Evolutionary conservation across 1,140 invertebrate species (phyloP), one percentile per base, ranked within the genome.

Genomic region (Cydia fagiglandana): DNA sequence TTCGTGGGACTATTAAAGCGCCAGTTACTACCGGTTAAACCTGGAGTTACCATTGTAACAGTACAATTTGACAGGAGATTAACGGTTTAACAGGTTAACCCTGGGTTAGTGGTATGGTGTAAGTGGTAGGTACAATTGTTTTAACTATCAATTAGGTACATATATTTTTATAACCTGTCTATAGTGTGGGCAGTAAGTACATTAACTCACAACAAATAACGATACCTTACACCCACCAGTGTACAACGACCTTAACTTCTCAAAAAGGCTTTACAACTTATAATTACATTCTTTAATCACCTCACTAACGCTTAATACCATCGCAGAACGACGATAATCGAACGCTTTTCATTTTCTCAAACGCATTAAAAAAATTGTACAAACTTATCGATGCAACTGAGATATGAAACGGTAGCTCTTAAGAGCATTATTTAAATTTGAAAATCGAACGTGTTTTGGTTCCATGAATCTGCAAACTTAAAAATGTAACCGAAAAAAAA

Each of bases 231-330:
- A 17, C 50, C 50, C 50, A 53, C 50, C n/a, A 53, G 50, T 53
- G 50, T 53, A 53, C n/a, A 53, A 53, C 50, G 50, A 53, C 50
- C 50, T 53, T 53, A 53, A 53, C 50, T 53, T 53, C 47, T 50
- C 47, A 53, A 53, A 53, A 53, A 53, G 50, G 5, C 47, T 15
- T 53, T 6, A n/a, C 50, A 10, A 53, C 50, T 4, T 4, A n/a
- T 7, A 53, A 53, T 7, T 53, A 53, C 50, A n/a, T 6, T 2
- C 50, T 53, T 17, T 15, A 12, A 13, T 13, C 45, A 53, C n/a
- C 50, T 7, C n/a, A 17, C 47, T 50, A 50, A 15, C 50, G 0
- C 50, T 53, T 53, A 53, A 17, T 53, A 17, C 50, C n/a, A 53
- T 17, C 4, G n/a, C 15, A 17, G 5, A n/a, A 53, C 2, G n/a